Evolutionary conservation across 2,888 invertebrate genomes (phyloP).

Genomic region (Bruchidius siliquastri): DNA sequence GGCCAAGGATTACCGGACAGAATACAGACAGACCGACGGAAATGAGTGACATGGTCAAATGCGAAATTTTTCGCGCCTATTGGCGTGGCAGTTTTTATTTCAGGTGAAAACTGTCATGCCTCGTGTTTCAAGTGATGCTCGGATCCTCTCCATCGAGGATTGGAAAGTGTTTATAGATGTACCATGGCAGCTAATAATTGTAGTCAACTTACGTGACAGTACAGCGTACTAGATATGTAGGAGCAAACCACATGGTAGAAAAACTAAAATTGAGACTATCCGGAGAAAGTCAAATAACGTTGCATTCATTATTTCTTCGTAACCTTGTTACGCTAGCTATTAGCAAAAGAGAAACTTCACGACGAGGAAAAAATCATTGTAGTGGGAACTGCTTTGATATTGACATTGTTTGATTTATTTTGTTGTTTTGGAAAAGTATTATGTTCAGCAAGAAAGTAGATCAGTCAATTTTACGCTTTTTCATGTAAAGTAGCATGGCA

Average conservation of each 20-base stretch:
- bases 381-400: constrained; percentile 36
- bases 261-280: constrained; percentile 36
- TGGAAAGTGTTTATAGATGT: background rate
- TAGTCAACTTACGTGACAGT: background rate
- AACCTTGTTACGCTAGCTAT: constrained; percentile 43
- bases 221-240: background rate
- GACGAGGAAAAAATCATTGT: constrained; percentile 14
- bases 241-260: background rate
- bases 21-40: too few species aligned
- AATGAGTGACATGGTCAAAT: too few species aligned
- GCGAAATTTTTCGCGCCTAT: too few species aligned
- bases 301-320: constrained; percentile 42
- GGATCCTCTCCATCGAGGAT: background rate
- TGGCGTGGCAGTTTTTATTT: too few species aligned
- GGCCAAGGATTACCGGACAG: too few species aligned
- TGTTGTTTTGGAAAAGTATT: constrained; percentile 21
- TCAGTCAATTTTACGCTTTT: constrained; percentile 1
- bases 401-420: constrained; percentile 36
- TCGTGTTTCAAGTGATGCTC: too few species aligned
- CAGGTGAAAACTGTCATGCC: too few species aligned
- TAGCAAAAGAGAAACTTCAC: constrained; percentile 40
- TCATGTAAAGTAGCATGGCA: background rate
- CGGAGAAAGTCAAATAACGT: constrained; percentile 44
- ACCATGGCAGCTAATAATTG: background rate
- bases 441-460: constrained; percentile 18